A percentile compares a stretch with the other conserved stretches of the same genome.
Evolutionary conservation across 2,888 invertebrate species (phyloP).

Genomic region (Agelastica alni): DNA sequence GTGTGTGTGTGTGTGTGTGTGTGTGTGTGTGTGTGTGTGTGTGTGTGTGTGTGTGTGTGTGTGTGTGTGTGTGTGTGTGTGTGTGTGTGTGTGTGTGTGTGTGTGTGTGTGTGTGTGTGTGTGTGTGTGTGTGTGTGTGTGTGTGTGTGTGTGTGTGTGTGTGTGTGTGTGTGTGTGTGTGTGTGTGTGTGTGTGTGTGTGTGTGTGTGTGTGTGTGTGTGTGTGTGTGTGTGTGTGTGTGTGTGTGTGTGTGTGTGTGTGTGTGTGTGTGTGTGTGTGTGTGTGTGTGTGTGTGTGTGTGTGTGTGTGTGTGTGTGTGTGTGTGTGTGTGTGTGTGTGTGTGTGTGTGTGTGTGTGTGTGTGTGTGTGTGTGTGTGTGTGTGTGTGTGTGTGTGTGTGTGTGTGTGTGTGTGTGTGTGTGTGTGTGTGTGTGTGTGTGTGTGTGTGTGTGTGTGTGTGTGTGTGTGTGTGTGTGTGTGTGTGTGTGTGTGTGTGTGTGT

Average conservation of each 20-base stretch:
- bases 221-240: background rate
- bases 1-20: too few species aligned
- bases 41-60: too few species aligned
- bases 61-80: too few species aligned
- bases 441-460: conserved; percentile 1
- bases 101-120: too few species aligned
- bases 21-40: too few species aligned
- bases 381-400: conserved; percentile 2
- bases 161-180: background rate
- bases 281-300: background rate
- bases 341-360: background rate
- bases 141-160: too few species aligned
- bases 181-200: background rate
- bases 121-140: too few species aligned
- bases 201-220: background rate
- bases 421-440: background rate
- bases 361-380: background rate
- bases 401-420: conserved; percentile 1
- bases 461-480: conserved; percentile 8
- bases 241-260: background rate
- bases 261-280: background rate
- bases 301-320: background rate
- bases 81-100: too few species aligned
- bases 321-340: background rate
- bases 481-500: conserved; percentile 8